These are phyloP conservation scores for Chionodraco myersi DNA, from an alignment of 2,113 vertebrate species.

Conservation along the genomic window DNA sequence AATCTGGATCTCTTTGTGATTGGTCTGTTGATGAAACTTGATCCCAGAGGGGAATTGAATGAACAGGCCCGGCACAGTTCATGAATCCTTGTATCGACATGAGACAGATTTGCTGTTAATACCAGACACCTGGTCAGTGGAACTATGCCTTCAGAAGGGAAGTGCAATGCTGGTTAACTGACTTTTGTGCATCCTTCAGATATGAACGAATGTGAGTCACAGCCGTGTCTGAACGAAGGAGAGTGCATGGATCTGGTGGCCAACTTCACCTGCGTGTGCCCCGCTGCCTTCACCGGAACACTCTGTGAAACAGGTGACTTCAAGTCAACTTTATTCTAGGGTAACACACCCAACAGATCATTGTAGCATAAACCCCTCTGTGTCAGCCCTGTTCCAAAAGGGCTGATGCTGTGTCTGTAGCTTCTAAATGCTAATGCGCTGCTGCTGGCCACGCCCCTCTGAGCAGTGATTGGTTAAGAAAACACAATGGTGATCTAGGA, in stretches of 20 bases:
- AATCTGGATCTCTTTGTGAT: slow-evolving; percentile 21
- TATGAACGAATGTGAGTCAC: slow-evolving; percentile 88
- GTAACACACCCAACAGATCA: too few species aligned
- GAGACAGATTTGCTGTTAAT: slow-evolving; percentile 71
- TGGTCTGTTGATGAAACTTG: slow-evolving; percentile 70
- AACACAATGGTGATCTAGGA: too few species aligned
- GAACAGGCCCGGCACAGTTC: slow-evolving; percentile 56
- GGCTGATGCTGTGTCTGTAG: too few species aligned
- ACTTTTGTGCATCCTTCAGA: slow-evolving; percentile 78
- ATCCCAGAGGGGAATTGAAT: slow-evolving; percentile 56
- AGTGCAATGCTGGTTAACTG: slow-evolving; percentile 18
- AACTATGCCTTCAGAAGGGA: slow-evolving; percentile 63
- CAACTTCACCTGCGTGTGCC: slow-evolving; percentile 89
- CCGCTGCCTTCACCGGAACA: slow-evolving; percentile 85
- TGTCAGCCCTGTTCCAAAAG: too few species aligned
- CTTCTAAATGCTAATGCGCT: too few species aligned
- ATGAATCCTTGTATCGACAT: slow-evolving; percentile 69
- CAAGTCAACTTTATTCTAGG: background rate
- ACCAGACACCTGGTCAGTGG: slow-evolving; percentile 75
- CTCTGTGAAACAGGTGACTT: slow-evolving; percentile 91
- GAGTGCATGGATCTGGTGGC: slow-evolving; percentile 85
- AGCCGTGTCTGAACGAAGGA: slow-evolving; percentile 90
- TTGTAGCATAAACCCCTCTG: too few species aligned
- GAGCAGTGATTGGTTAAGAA: too few species aligned
- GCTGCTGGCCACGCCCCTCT: too few species aligned